These are phyloP conservation scores for Hemaris fuciformis DNA, from an alignment of 2,888 invertebrate genomes.

Conservation along the genomic window DNA sequence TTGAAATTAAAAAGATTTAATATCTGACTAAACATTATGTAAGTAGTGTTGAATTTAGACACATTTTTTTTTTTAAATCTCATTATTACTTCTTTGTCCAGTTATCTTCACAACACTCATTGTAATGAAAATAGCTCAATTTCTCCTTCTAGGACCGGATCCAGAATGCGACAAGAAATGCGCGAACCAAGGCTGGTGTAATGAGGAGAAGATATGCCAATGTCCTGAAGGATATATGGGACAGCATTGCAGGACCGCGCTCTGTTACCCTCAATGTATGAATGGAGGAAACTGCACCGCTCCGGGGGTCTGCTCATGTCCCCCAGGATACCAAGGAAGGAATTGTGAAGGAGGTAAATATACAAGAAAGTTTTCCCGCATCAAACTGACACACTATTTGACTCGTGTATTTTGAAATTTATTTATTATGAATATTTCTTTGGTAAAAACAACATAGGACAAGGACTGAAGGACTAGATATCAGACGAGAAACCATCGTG, in stretches of 20 bases:
- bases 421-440: too few species aligned
- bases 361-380: not conserved
- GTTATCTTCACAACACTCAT: not conserved
- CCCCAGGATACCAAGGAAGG: slow-evolving; percentile 93
- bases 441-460: too few species aligned
- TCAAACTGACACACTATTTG: not conserved
- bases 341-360: slow-evolving; percentile 93
- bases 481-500: too few species aligned
- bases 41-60: not conserved
- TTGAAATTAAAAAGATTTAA: too few species aligned
- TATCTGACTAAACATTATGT: too few species aligned
- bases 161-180: slow-evolving; percentile 94
- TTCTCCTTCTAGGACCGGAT: slow-evolving; percentile 85
- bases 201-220: slow-evolving; percentile 91
- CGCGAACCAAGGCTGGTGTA: slow-evolving; percentile 92
- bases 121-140: too few species aligned
- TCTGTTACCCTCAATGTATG: slow-evolving; percentile 96
- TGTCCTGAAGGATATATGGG: slow-evolving; percentile 96
- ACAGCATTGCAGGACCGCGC: slow-evolving; percentile 92
- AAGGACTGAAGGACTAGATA: too few species aligned
- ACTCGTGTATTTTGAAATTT: not conserved
- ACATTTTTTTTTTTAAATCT: too few species aligned
- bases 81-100: too few species aligned
- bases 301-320: slow-evolving; percentile 93
- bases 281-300: slow-evolving; percentile 96